Conservation (phyloP, 1,140 invertebrate species). For the Caenorhabditis remanei region DNA sequence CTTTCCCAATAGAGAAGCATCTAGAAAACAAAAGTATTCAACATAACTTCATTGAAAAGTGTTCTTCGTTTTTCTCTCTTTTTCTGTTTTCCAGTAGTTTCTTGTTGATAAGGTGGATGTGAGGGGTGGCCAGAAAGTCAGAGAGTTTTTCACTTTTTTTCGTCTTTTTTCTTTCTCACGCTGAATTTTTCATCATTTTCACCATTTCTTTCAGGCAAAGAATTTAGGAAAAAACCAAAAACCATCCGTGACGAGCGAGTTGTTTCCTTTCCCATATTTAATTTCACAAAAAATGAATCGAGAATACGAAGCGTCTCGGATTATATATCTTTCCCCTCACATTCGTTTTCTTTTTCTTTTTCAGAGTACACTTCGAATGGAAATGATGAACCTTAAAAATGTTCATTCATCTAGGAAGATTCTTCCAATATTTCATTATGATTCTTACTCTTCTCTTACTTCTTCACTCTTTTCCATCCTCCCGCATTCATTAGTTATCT, state of each 20-base stretch:
- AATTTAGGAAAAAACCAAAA: not conserved
- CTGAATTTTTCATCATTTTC: constrained; percentile 3
- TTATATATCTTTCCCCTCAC: not conserved
- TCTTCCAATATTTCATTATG: not conserved
- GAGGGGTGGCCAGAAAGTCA: not conserved
- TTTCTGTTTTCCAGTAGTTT: not conserved
- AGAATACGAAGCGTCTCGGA: not conserved
- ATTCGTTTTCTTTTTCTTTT: not conserved
- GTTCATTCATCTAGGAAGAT: not conserved
- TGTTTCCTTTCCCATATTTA: too few species aligned
- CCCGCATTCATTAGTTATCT: constrained; percentile 50
- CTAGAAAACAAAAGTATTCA: constrained; percentile 12
- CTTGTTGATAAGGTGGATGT: not conserved
- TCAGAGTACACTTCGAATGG: not conserved
- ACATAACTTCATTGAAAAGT: constrained; percentile 5
- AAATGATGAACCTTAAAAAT: not conserved
- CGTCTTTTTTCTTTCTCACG: constrained; percentile 1
- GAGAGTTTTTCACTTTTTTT: not conserved
- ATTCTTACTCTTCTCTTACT: not conserved
- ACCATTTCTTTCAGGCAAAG: not conserved
- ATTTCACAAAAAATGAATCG: too few species aligned
- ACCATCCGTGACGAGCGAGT: too few species aligned
- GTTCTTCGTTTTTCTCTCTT: not conserved
- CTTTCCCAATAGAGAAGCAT: not conserved
- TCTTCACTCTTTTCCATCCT: not conserved